These are phyloP conservation scores for Dermatemys mawii DNA, from an alignment of 2,113 vertebrate genomes.

Conservation along the genomic window DNA sequence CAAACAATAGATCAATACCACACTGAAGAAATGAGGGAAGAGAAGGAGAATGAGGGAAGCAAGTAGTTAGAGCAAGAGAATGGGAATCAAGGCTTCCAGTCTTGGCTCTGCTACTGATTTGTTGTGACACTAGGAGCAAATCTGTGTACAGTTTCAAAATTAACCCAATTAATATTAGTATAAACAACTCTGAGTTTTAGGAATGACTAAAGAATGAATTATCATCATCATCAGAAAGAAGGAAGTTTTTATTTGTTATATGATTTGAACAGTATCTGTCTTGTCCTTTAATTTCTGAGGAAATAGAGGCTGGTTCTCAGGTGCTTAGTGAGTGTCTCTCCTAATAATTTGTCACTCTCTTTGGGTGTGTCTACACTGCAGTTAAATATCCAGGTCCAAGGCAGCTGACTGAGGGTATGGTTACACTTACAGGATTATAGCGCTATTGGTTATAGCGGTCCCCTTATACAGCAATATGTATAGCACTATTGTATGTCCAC, in stretches of 20 bases:
- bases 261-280: not conserved
- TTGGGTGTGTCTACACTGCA: not conserved
- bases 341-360: not conserved
- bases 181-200: not conserved
- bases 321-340: not conserved
- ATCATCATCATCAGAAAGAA: not conserved
- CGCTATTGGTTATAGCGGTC: no score
- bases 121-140: not conserved
- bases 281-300: not conserved
- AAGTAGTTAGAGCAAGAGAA: not conserved
- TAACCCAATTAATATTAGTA: not conserved
- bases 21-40: not conserved
- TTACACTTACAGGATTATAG: no score
- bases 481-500: no score
- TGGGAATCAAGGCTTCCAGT: not conserved
- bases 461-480: no score
- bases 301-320: not conserved
- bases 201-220: not conserved
- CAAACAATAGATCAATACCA: not conserved
- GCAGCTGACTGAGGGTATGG: no score
- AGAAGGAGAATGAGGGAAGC: not conserved
- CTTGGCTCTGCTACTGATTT: not conserved
- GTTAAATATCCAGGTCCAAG: not conserved
- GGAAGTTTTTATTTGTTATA: not conserved
- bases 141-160: not conserved